Evolutionary conservation across 2,888 invertebrate genomes (phyloP).

Genomic region (Drosophila rubida): DNA sequence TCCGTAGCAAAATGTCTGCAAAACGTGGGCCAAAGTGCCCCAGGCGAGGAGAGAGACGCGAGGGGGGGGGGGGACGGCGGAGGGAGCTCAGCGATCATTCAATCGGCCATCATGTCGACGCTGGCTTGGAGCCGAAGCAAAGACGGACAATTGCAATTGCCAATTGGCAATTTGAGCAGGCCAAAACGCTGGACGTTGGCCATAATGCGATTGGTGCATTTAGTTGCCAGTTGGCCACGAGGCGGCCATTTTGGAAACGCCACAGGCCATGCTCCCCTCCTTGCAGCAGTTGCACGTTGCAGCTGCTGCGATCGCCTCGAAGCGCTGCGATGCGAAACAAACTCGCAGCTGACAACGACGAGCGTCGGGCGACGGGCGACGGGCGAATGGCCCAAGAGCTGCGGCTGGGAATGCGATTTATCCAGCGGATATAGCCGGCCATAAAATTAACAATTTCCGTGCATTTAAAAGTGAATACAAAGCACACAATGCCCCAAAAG

Average conservation of each 20-base stretch:
- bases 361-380: too few relatives aligned
- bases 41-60: constrained; percentile 8
- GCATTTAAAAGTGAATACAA: constrained; percentile 59
- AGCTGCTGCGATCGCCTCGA: constrained; percentile 12
- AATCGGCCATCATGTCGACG: constrained; percentile 54
- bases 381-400: too few relatives aligned
- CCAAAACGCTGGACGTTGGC: constrained; percentile 68
- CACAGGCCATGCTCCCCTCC: constrained; percentile 16
- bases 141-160: constrained; percentile 38
- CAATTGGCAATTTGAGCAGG: constrained; percentile 62
- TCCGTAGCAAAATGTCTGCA: constrained; percentile 72
- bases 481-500: constrained; percentile 16
- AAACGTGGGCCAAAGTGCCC: constrained; percentile 72
- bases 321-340: neutral
- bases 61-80: neutral
- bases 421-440: constrained; percentile 68
- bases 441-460: constrained; percentile 80
- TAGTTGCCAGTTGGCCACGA: constrained; percentile 59
- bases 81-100: constrained; percentile 43
- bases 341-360: constrained; percentile 13
- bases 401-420: constrained; percentile 1
- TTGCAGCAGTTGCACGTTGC: constrained; percentile 2
- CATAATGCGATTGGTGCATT: constrained; percentile 81
- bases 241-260: constrained; percentile 70
- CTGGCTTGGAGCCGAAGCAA: neutral